These are phyloP conservation scores for Perdita meconis DNA, from an alignment of 2,888 invertebrate genomes.

Conservation along the genomic window DNA sequence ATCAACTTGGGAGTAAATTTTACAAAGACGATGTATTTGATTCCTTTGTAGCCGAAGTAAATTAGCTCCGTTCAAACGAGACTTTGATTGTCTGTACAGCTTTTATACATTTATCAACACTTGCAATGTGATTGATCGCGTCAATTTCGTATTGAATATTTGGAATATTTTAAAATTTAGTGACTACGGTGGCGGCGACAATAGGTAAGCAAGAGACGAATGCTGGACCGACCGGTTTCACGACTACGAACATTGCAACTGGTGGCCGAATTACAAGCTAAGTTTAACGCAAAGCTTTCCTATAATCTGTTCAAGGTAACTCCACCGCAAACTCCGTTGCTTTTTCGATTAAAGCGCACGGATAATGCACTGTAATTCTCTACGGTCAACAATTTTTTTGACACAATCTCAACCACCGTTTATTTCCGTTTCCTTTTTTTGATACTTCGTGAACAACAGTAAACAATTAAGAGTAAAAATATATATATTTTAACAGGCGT, in stretches of 20 bases:
- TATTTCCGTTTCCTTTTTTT: no score
- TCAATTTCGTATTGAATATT: not conserved
- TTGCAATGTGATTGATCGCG: not conserved
- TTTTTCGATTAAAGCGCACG: constrained; percentile 2
- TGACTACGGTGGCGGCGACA: not conserved
- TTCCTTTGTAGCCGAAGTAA: not conserved
- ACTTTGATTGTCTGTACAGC: not conserved
- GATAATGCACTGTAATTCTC: not conserved
- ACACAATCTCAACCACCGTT: no score
- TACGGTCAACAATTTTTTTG: no score
- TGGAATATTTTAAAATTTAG: no score
- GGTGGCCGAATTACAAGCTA: constrained; percentile 76
- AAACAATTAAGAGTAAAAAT: no score
- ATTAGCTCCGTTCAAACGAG: not conserved
- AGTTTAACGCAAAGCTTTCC: constrained; percentile 63
- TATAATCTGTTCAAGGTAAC: constrained; percentile 72
- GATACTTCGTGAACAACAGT: no score
- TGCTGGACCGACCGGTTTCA: constrained; percentile 60
- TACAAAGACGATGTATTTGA: not conserved
- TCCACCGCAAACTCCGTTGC: constrained; percentile 59
- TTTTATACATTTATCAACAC: not conserved
- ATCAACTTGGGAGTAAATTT: no score
- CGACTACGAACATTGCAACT: constrained; percentile 80
- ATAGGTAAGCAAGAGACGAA: not conserved
- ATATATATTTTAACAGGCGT: no score